phyloP scores from a whole-genome alignment of 2,888 invertebrate genomes.

The Agrypnus murinus region DNA sequence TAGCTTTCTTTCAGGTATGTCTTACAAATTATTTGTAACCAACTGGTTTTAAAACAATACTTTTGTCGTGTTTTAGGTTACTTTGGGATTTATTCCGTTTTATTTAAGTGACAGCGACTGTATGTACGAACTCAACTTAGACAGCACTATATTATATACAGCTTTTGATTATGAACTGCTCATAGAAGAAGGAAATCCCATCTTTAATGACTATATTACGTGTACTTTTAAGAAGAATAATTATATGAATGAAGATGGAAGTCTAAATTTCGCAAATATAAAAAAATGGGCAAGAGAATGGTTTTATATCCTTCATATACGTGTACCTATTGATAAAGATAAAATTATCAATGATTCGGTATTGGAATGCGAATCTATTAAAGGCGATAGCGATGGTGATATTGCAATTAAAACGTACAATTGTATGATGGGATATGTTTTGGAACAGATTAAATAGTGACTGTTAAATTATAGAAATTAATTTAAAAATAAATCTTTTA shows the following conservation, averaged over 20 bases:
- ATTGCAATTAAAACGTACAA: conserved; percentile 13
- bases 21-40: too few relatives aligned
- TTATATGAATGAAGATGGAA: neutral
- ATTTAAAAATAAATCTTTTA: too few relatives aligned
- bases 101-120: too few relatives aligned
- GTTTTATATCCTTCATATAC: neutral
- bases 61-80: too few relatives aligned
- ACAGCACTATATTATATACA: too few relatives aligned
- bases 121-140: too few relatives aligned
- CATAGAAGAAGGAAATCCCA: conserved; percentile 14
- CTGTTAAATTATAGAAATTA: too few relatives aligned
- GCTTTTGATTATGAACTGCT: too few relatives aligned
- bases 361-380: neutral
- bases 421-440: conserved; percentile 7
- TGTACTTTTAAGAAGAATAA: conserved; percentile 9
- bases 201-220: conserved; percentile 6
- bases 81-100: too few relatives aligned
- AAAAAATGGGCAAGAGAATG: conserved; percentile 3
- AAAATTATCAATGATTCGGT: neutral
- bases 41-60: too few relatives aligned
- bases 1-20: too few relatives aligned
- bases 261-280: neutral
- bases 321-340: neutral
- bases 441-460: too few relatives aligned
- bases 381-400: neutral